These are phyloP conservation scores for Pica pica DNA, from an alignment of 2,113 vertebrate genomes.

Conservation along the genomic window DNA sequence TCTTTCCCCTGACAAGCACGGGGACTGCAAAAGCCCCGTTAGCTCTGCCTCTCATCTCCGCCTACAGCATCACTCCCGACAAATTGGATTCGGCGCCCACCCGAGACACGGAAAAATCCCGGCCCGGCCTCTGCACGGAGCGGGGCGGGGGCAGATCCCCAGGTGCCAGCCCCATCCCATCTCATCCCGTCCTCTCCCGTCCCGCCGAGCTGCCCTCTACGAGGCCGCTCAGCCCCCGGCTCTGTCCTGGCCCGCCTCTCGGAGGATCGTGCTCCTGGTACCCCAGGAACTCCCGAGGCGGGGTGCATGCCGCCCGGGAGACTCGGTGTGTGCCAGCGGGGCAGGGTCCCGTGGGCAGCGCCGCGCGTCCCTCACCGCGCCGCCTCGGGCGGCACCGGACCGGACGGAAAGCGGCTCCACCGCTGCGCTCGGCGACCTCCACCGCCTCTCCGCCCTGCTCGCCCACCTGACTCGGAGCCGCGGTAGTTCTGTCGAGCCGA, in stretches of 20 bases:
- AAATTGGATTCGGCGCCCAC: constrained; percentile 32
- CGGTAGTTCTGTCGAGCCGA: background rate
- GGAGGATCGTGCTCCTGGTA: background rate
- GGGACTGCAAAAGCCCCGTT: background rate
- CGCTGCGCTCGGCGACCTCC: background rate
- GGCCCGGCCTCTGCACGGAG: background rate
- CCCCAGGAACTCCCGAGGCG: background rate
- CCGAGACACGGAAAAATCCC: background rate
- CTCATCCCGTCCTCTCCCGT: background rate
- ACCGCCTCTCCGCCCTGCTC: background rate
- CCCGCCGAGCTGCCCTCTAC: background rate
- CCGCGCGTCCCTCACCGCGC: background rate
- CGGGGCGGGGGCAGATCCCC: background rate
- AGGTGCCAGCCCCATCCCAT: background rate
- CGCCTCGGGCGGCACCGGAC: background rate
- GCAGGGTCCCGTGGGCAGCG: background rate
- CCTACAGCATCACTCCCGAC: constrained; percentile 40
- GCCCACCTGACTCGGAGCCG: background rate
- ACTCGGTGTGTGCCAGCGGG: background rate
- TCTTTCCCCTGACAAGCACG: background rate
- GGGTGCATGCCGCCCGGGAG: background rate
- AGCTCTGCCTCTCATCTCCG: constrained; percentile 53
- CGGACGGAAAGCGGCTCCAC: background rate
- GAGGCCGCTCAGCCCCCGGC: background rate
- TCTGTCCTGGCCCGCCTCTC: background rate